These are phyloP conservation scores for Lottia gigantea DNA, from an alignment of 2,888 invertebrate genomes.

Conservation along the genomic window DNA sequence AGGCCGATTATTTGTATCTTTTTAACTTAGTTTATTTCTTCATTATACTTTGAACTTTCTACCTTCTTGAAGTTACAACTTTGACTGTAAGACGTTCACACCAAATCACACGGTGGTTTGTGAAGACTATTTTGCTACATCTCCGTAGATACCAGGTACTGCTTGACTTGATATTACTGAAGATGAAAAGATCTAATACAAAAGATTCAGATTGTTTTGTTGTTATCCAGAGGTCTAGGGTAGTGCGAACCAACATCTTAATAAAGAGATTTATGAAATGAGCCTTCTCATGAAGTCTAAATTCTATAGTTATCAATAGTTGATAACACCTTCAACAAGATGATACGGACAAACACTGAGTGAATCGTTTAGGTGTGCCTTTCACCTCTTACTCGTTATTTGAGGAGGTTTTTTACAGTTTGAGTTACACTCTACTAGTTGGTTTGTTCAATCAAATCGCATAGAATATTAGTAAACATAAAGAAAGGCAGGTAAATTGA, in stretches of 20 bases:
- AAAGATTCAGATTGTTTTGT: conserved; percentile 7
- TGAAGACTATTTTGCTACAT: too few relatives aligned
- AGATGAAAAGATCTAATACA: conserved; percentile 1
- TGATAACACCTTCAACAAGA: conserved; percentile 9
- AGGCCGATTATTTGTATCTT: background rate
- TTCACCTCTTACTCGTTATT: conserved; percentile 2
- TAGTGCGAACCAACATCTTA: conserved; percentile 5
- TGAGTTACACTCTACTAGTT: conserved; percentile 8
- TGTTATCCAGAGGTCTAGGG: background rate
- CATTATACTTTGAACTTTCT: conserved; percentile 10
- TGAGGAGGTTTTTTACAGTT: conserved; percentile 6
- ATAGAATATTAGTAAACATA: conserved; percentile 1
- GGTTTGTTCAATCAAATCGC: conserved; percentile 6
- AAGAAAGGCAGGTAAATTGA: conserved; percentile 5
- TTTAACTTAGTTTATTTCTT: background rate
- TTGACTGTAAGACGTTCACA: background rate
- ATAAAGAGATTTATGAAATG: background rate
- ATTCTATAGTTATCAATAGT: background rate
- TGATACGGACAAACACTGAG: conserved; percentile 5
- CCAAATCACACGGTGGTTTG: background rate
- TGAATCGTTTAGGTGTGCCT: conserved; percentile 11
- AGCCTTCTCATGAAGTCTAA: conserved; percentile 1
- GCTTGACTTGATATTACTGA: background rate
- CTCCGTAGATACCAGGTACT: conserved; percentile 2
- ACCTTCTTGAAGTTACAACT: background rate